Conservation (phyloP, 1,140 invertebrate species). For the Aphelinus certus region DNA sequence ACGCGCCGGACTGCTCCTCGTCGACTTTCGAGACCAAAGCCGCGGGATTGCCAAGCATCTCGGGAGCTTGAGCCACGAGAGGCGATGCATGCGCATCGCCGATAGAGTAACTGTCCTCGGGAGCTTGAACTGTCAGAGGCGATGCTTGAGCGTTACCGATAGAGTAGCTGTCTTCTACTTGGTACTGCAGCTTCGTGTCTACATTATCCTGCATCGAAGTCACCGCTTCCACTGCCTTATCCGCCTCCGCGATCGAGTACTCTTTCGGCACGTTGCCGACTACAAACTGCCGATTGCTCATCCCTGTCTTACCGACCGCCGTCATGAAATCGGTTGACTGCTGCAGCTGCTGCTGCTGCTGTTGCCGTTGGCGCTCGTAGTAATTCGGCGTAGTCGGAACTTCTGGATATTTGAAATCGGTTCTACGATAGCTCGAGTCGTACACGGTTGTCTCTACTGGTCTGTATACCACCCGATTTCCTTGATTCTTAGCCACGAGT, state of each 20-base stretch:
- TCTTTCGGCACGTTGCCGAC: slow-evolving; percentile 61
- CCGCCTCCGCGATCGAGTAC: slow-evolving; percentile 46
- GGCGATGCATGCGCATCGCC: not conserved
- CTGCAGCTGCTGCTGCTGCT: slow-evolving; percentile 29
- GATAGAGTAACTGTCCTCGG: not conserved
- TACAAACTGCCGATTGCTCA: slow-evolving; percentile 58
- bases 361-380: slow-evolving; percentile 51
- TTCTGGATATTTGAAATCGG: slow-evolving; percentile 59
- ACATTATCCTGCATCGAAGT: slow-evolving; percentile 9
- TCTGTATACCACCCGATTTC: slow-evolving; percentile 46
- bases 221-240: not conserved
- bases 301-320: slow-evolving; percentile 10
- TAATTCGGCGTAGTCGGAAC: slow-evolving; percentile 49
- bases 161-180: not conserved
- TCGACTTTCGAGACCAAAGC: slow-evolving; percentile 40
- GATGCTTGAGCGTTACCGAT: not conserved
- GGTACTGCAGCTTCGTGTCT: not conserved
- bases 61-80: not conserved
- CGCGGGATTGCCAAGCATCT: not conserved
- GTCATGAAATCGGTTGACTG: slow-evolving; percentile 37
- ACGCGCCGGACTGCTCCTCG: slow-evolving; percentile 34
- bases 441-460: slow-evolving; percentile 50
- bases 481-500: slow-evolving; percentile 7
- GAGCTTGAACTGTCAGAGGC: not conserved
- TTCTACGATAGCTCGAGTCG: slow-evolving; percentile 54